Base-by-base conservation (phyloP, 1,140 invertebrate species). In the Sitobion miscanthi region DNA sequence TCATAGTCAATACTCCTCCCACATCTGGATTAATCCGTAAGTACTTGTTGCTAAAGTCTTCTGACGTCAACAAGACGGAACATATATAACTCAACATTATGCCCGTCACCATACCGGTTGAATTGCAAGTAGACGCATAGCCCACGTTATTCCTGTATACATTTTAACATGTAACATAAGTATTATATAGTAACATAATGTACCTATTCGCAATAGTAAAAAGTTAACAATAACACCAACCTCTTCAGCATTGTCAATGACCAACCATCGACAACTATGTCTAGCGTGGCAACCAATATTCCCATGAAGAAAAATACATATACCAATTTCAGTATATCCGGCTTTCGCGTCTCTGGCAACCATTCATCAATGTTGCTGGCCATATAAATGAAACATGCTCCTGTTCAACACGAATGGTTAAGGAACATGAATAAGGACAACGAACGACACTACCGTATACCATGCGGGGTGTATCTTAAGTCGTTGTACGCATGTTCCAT, bases 231-330 rank as follows among this genome's bases (percentile, higher is more conserved):
- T 20, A 38, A 9, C 25, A 90, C 88, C 94, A 95, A 97, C 97
- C 98, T 97, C 95, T 98, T 98, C 2, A 99, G 96, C 98, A 99
- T 99, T 7, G 99, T 99, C 4, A 99, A 95, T 3, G 99, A 99
- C 99, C 99, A 99, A 17, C 99, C 99, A 96, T 99, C 99, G 2
- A 99, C 99, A 89, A 99, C 99, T 95, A 99, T 99, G 95, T 99
- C 99, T 96, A 99, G 99, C 35, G 99, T 99, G 1, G 99, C 99
- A 23, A 98, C 98, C 93, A 99, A 96, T 94, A 99, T 99, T 94
- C 99, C 99, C 1, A 99, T 96, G 87, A 82, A 38, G 17, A 91
- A 47, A 77, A 91, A 77, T 83, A 96, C 95, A 94, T 99, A 98
- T 95, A 99, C 99, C 86, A 98, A 96, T n/a, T 96, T 95, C 97